phyloP scores from a whole-genome alignment of 92 coral and sea anemone species.

The Galaxea fascicularis region DNA sequence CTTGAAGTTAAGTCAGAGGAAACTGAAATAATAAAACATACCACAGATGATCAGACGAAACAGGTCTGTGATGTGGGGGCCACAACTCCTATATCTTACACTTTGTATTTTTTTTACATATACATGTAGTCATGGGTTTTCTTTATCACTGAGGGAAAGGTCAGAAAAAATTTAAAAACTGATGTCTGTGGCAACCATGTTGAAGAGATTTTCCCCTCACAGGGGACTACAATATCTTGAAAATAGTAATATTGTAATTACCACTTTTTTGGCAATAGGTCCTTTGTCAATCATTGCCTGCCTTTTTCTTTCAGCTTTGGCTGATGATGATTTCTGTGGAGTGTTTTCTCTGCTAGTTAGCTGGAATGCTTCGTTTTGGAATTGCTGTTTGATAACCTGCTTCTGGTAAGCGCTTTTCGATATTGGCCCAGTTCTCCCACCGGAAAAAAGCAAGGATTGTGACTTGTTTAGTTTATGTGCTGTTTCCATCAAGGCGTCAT shows the following conservation, averaged over 20 bases:
- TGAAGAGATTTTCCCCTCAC: too few species aligned
- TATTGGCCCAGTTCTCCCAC: slow-evolving; percentile 16
- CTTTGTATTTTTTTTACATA: slow-evolving; percentile 11
- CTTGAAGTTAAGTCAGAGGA: slow-evolving; percentile 27
- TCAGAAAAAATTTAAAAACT: too few species aligned
- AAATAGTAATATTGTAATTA: background rate
- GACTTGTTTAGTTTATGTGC: slow-evolving; percentile 40
- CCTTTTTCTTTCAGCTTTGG: slow-evolving; percentile 21
- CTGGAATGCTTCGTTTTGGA: background rate
- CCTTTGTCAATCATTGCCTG: background rate
- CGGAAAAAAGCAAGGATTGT: slow-evolving; percentile 21
- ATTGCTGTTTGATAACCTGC: slow-evolving; percentile 9
- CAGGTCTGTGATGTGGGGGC: slow-evolving; percentile 13
- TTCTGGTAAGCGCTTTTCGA: background rate
- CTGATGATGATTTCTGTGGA: slow-evolving; percentile 12
- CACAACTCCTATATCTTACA: slow-evolving; percentile 18
- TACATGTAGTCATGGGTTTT: too few species aligned
- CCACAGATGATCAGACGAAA: slow-evolving; percentile 19
- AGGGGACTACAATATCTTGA: too few species aligned
- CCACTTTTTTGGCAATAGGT: background rate
- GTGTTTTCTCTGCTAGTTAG: background rate
- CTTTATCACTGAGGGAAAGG: too few species aligned
- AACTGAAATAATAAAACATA: slow-evolving; percentile 16
- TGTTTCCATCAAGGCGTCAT: slow-evolving; percentile 61
- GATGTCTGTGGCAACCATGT: too few species aligned